Evolutionary conservation across 2,888 invertebrate genomes (phyloP), one percentile per base, ranked within the genome.

Genomic region (Caenorhabditis sinica): DNA sequence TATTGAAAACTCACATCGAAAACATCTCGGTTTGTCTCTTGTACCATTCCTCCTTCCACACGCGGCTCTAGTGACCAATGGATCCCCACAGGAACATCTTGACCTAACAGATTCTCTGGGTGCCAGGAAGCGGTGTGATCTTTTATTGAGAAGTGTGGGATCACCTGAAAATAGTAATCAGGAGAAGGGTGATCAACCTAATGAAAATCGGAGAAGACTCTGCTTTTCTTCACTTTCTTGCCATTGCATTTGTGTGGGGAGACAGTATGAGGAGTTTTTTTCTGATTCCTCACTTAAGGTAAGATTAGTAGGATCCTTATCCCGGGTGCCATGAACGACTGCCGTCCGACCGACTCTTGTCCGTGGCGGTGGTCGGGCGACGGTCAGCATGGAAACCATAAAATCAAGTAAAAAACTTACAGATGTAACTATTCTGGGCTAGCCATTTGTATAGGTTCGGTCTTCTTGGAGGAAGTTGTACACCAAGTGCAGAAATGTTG

Each of bases 401-500:
- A 43, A 63, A 63, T 66, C 9, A 1, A 20, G 0, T 13, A 9
- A 36, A n/a, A 43, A 66, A 75, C 83, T 65, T 36, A 83, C 83
- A 83, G 51, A 83, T 74, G 66, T 83, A 83, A 60, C 75, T 75
- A 58, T 83, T 83, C 58, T 71, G 83, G 15, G 68, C 79, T 28
- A 83, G 40, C 83, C 83, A 83, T 25, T 28, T 17, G 49, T 83
- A 83, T 33, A 80, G 75, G 66, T 83, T 83, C 4, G 75, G 71
- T 20, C 66, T 53, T 65, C 45, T 72, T 13, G 66, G 66, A 15
- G 1, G 40, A 2, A 15, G 63, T 8, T 30, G 17, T 1, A 17
- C n/a, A 0, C 20, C 61, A 5, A 6, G 4, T 40, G 43, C 43
- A 20, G 23, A 5, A 17, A 13, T 53, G 3, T 15, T 25, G 17